These are phyloP conservation scores for Cataglyphis livida DNA, from an alignment of 2,888 invertebrate species.

Conservation along the genomic window DNA sequence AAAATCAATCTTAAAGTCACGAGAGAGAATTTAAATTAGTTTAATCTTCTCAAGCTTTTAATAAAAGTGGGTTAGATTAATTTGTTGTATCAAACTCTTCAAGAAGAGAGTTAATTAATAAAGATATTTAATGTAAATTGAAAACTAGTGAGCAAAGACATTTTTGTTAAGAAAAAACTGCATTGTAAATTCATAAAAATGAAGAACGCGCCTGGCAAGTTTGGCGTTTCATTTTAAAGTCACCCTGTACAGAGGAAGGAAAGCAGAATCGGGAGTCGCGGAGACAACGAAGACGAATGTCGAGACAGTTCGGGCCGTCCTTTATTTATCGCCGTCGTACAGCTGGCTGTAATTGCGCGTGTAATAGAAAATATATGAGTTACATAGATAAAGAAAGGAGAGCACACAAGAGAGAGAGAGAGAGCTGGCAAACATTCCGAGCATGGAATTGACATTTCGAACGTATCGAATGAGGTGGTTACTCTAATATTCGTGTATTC, in stretches of 20 bases:
- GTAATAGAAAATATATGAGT: slow-evolving; percentile 42
- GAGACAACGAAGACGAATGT: slow-evolving; percentile 42
- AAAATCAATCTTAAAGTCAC: neutral
- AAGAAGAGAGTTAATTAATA: slow-evolving; percentile 2
- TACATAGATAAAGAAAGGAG: slow-evolving; percentile 20
- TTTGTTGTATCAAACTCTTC: neutral
- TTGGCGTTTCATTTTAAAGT: neutral
- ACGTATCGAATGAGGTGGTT: neutral
- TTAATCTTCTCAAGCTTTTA: neutral
- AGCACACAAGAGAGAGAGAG: neutral
- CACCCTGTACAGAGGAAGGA: neutral
- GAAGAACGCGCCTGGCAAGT: neutral
- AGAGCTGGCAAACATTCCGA: neutral
- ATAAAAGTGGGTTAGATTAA: neutral
- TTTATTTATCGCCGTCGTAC: slow-evolving; percentile 24
- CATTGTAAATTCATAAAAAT: slow-evolving; percentile 16
- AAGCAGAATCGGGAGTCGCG: slow-evolving; percentile 14
- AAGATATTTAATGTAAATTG: slow-evolving; percentile 12
- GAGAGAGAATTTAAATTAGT: neutral
- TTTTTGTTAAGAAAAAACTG: neutral
- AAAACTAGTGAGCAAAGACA: neutral
- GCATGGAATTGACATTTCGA: neutral
- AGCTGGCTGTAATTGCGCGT: slow-evolving; percentile 32
- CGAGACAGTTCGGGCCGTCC: neutral
- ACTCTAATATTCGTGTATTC: neutral